Evolutionary conservation across 2,888 invertebrate genomes (phyloP).

Genomic region (Drosophila falleni): DNA sequence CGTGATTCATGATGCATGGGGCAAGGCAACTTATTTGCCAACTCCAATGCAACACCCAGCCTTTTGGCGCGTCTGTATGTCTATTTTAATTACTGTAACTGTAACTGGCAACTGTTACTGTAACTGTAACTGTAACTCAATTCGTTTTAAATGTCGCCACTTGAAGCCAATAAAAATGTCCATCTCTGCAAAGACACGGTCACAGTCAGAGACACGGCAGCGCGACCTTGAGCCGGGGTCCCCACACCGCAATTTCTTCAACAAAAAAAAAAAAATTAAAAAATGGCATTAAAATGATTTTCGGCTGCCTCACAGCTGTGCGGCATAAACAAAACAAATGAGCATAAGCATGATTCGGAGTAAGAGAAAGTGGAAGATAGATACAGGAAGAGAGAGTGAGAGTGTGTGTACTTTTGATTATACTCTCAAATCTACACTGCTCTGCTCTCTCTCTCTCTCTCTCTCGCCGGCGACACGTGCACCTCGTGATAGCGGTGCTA

Average conservation of each 20-base stretch:
- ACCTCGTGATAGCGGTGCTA: slow-evolving; percentile 52
- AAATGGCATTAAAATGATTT: slow-evolving; percentile 61
- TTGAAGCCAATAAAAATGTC: slow-evolving; percentile 60
- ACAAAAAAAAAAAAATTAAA: slow-evolving; percentile 29
- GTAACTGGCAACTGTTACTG: slow-evolving; percentile 20
- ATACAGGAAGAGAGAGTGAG: neutral
- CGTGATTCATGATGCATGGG: slow-evolving; percentile 69
- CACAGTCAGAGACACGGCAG: slow-evolving; percentile 12
- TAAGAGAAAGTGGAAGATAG: slow-evolving; percentile 21
- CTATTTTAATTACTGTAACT: slow-evolving; percentile 70
- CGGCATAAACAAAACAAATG: slow-evolving; percentile 73
- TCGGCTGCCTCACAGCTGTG: slow-evolving; percentile 70
- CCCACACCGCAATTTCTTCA: neutral
- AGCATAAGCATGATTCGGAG: slow-evolving; percentile 28
- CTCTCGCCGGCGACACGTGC: slow-evolving; percentile 65
- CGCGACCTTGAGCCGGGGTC: slow-evolving; percentile 43
- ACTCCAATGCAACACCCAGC: slow-evolving; percentile 49
- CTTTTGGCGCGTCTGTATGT: slow-evolving; percentile 65
- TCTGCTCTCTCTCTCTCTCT: slow-evolving; percentile 18
- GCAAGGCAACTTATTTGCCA: slow-evolving; percentile 27
- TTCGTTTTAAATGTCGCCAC: slow-evolving; percentile 56
- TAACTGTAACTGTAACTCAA: slow-evolving; percentile 21
- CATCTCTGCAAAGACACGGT: slow-evolving; percentile 27
- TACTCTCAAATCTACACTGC: neutral
- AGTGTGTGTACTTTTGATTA: neutral